phyloP scores from a whole-genome alignment of 1,140 invertebrate genomes.

The Monomorium pharaonis region DNA sequence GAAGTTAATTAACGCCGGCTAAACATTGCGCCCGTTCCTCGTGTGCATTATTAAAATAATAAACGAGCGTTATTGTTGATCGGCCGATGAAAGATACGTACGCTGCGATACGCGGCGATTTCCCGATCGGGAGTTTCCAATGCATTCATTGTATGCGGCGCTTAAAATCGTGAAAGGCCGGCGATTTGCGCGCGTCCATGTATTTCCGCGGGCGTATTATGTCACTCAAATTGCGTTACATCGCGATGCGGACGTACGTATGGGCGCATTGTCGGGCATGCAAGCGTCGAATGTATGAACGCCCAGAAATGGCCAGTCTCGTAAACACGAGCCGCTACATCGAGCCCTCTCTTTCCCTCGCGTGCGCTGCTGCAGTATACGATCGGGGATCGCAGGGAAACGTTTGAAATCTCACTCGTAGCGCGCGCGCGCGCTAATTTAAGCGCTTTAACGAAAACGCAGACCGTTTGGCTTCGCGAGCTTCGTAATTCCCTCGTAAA shows the following conservation, averaged over 20 bases:
- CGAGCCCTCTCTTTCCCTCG: not conserved
- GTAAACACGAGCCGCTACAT: conserved; percentile 21
- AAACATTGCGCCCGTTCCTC: not conserved
- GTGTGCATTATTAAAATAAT: conserved; percentile 22
- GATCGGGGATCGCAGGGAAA: conserved; percentile 7
- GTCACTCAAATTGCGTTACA: conserved; percentile 53
- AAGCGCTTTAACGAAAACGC: conserved; percentile 27
- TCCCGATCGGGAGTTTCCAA: not conserved
- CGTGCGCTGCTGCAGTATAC: not conserved
- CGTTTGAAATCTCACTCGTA: conserved; percentile 15
- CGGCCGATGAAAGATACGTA: not conserved
- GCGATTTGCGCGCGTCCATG: conserved; percentile 32
- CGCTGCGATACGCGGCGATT: not conserved
- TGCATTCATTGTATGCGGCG: not conserved
- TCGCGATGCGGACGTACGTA: conserved; percentile 34
- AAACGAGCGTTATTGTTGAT: conserved; percentile 31
- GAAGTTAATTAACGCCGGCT: conserved; percentile 41
- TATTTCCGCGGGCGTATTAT: conserved; percentile 40
- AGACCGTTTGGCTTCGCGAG: not conserved
- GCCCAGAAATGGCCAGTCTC: conserved; percentile 22
- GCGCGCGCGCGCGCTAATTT: not conserved
- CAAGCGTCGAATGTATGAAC: conserved; percentile 35
- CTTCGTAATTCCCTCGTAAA: conserved; percentile 26
- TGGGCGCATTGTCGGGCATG: conserved; percentile 33
- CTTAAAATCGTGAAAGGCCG: not conserved